These are phyloP conservation scores for Urechis unicinctus DNA, from an alignment of 2,888 invertebrate species.

Conservation along the genomic window DNA sequence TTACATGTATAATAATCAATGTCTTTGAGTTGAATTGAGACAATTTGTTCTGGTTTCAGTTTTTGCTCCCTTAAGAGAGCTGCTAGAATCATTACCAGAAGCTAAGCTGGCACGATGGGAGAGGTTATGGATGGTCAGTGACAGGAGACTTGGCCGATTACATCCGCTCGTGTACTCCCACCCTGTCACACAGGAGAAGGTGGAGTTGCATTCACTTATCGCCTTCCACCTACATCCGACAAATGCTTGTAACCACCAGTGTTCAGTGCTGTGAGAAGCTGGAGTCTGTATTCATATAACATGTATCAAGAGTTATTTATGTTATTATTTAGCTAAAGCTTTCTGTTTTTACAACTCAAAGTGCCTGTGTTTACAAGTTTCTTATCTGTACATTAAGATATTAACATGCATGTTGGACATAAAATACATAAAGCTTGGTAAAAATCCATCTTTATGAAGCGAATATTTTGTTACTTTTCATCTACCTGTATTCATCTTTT, in stretches of 20 bases:
- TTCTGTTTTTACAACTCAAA: no score
- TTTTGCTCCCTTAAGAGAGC: conserved; percentile 34
- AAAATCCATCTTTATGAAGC: no score
- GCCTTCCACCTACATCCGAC: background rate
- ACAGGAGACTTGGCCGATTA: conserved; percentile 20
- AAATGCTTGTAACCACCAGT: background rate
- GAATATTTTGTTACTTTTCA: background rate
- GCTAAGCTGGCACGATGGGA: conserved; percentile 34
- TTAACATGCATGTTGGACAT: no score
- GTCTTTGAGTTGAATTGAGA: background rate
- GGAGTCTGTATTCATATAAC: no score
- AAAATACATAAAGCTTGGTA: no score
- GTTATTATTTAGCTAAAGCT: no score
- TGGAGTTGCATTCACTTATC: no score
- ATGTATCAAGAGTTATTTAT: no score
- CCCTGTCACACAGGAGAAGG: conserved; percentile 34
- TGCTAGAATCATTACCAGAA: conserved; percentile 29
- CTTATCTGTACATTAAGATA: no score
- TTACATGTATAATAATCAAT: no score
- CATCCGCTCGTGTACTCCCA: conserved; percentile 43
- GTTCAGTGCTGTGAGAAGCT: no score
- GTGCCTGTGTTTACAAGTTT: no score
- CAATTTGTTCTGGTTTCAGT: conserved; percentile 24
- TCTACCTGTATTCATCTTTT: conserved; percentile 1
- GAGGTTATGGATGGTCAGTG: conserved; percentile 37